Base-by-base conservation (phyloP, 2,888 invertebrate genomes). In the Brenthis ino region DNA sequence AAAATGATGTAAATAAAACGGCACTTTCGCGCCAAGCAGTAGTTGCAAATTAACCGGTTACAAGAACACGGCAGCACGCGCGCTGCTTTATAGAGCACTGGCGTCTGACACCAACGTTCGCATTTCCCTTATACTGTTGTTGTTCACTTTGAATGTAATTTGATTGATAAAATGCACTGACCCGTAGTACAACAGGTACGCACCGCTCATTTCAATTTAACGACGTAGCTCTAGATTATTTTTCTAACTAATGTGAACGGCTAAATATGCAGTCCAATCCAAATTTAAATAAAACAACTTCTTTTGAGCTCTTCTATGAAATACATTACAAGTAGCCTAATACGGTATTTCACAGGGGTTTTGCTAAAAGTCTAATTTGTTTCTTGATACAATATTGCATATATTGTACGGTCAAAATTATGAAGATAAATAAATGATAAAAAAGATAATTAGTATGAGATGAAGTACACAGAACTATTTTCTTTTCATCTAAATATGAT, bases 1-100 rank as follows among this genome's bases (percentile, higher is more conserved):
- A 76, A 63, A 72, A 72, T 73, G 60, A 72, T 28, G 54, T 48
- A 55, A 58, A 72, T 74, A 73, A 73, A 75, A 69, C 66, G 70
- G 69, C 71, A 81, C 83, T 88, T 91, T 89, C 88, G 77, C 90
- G 89, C 85, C 81, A 82, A 88, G 73, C 71, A 77, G 83, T 80
- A 60, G 8, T 11, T 80, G 78, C 77, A 78, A 79, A 76, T 68
- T 72, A 81, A 80, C 79, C 76, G 78, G 77, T 77, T 73, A 58
- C 75, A 75, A 76, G 72, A 80, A 79, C 80, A 83, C 89, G 85
- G 81, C 87, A 81, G 79, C 87, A 78, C 85, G 79, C 78, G 77
- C 79, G 85, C 84, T 77, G 81, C 72, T 81, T 72, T 72, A 70
- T 77, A 76, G 77, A 74, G 78, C 79, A 90, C 89, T 89, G 88